Base-by-base conservation (phyloP, 1,140 invertebrate genomes). In the Zaprionus ghesquierei region DNA sequence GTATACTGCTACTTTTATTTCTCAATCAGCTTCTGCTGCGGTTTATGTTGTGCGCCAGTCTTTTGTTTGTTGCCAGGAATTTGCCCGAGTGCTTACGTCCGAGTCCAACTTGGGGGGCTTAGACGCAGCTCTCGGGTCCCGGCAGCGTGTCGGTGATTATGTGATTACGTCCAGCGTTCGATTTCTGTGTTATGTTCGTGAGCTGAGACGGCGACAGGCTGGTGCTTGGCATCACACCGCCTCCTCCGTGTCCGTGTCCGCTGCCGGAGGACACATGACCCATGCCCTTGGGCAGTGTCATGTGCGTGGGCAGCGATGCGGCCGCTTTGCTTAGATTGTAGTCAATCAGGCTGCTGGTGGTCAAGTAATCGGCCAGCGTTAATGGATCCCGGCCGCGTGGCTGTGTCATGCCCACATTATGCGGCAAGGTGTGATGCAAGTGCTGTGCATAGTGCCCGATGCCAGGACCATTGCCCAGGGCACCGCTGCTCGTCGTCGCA, bases 91-190 rank as follows among this genome's bases (percentile, higher is more conserved):
- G 62, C 51, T 54, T 33, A 13, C n/a, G 58, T 8, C 6, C 22
- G 38, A 9, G 20, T 46, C 41, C 41, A 46, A 46, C 41, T 46
- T 9, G 41, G 53, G n/a, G 20, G 61, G 66, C 61, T 94, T 95
- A 95, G 82, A 96, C 95, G 92, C 95, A 96, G 93, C 95, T 95
- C 92, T 96, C 95, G 50, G 95, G 95, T 66, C 95, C 95, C 38
- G 95, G 95, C 92, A 96, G 94, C 33, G 95, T 94, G 84, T 95
- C 95, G 51, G 95, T 95, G 71, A 96, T 94, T 75, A 95, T 95
- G 90, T 94, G 93, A 90, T 94, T 93, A 78, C 93, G 90, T 66
- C 79, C 91, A 54, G 85, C 76, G 55, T 82, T 91, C 56, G 89
- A 90, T 82, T 91, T 91, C 61, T 90, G 87, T 72, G 87, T 91